Evolutionary conservation across 2,797 vertebrate genomes (phyloP).

Genomic region (Pseudomugil tenellus): DNA sequence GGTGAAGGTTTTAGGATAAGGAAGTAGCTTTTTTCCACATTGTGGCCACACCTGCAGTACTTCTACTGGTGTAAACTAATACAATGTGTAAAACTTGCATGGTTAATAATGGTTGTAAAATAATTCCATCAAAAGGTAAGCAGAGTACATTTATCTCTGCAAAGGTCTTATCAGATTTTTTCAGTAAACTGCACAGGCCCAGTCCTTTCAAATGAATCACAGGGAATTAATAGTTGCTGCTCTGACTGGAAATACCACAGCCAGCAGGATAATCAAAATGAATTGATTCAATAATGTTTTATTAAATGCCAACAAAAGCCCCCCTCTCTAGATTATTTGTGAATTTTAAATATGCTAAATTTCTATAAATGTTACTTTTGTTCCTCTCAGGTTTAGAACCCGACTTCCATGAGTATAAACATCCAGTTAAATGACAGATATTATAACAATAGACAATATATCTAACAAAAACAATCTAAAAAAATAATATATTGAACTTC

Average conservation of each 20-base stretch:
- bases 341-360: slow-evolving; percentile 22
- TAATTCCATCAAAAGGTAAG: slow-evolving; percentile 32
- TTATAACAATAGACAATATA: no score
- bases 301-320: slow-evolving; percentile 45
- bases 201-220: slow-evolving; percentile 53
- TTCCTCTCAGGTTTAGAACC: not conserved
- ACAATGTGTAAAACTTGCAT: not conserved
- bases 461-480: no score
- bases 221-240: slow-evolving; percentile 46
- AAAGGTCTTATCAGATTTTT: slow-evolving; percentile 55
- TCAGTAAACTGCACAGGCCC: slow-evolving; percentile 34
- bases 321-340: slow-evolving; percentile 29
- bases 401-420: not conserved
- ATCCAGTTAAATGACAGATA: not conserved
- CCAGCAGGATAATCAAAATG: slow-evolving; percentile 49
- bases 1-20: not conserved
- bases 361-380: slow-evolving; percentile 6
- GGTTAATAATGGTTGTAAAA: slow-evolving; percentile 13
- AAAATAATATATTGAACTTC: not conserved
- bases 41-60: no score
- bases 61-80: slow-evolving; percentile 1
- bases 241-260: slow-evolving; percentile 47
- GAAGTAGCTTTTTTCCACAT: not conserved
- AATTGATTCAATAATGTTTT: slow-evolving; percentile 47
- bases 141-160: slow-evolving; percentile 37